Evolutionary conservation across 1,140 invertebrate species (phyloP), one percentile per base, ranked within the genome.

Genomic region (Saccostrea echinata): DNA sequence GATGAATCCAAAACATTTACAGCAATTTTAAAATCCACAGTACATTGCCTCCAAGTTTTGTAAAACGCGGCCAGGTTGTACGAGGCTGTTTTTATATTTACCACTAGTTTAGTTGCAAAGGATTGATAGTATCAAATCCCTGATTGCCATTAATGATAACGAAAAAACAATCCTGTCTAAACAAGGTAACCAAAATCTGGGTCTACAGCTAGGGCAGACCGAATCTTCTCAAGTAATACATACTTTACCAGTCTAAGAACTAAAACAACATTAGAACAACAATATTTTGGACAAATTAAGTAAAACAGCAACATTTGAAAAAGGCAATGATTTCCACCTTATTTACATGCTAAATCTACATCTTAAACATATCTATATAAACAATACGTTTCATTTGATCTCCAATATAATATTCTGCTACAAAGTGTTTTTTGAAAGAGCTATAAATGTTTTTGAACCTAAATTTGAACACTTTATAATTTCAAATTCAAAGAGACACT

Each of bases 401-500:
- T 43, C 43, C 43, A 2, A 43, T 43, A 21, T 16, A 61, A 61
- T 61, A 61, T 61, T 61, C 55, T 61, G 55, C 55, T n/a, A 61
- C 18, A 61, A 21, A 61, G 43, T 61, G 2, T 21, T n/a, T 21
- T 61, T 61, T 21, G 55, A 61, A 61, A n/a, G 2, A 21, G n/a
- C 18, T 21, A 18, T 61, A n/a, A 21, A 61, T 21, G 55, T n/a
- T 61, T 18, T 61, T 61, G 55, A 61, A 61, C 55, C 27, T 76
- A 76, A 30, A 76, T 76, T 76, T 33, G 11, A 76, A 33, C 68
- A 30, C 68, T 30, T 30, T 76, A 33, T 30, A 30, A 76, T 76
- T 76, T 30, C 27, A 13, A 76, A 76, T 76, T 76, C 68, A 76
- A 76, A 33, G 27, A 33, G 68, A 76, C 33, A 76, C 16, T 76